Conservation (phyloP, 1,140 invertebrate species). For the Zeugodacus cucurbitae region DNA sequence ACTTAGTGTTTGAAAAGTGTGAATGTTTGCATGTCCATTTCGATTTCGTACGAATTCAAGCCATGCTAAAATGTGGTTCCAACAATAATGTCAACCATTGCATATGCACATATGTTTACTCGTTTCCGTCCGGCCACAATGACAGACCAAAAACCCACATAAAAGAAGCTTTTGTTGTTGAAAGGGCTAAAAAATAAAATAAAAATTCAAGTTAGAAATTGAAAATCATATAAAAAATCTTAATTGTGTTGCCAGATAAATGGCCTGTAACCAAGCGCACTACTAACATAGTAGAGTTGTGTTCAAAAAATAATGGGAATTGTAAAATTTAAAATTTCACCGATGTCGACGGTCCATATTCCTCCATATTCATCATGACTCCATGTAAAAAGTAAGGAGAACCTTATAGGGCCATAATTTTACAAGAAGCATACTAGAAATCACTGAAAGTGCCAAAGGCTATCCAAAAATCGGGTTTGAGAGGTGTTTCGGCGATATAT, state of each 20-base stretch:
- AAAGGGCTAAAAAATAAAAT: neutral
- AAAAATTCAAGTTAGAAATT: neutral
- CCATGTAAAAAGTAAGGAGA: too few species aligned
- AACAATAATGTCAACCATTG: neutral
- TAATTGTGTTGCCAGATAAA: neutral
- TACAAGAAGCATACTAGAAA: too few species aligned
- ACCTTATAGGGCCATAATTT: too few species aligned
- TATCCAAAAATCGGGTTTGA: too few species aligned
- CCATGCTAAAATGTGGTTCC: neutral
- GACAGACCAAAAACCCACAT: neutral
- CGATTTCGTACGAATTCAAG: neutral
- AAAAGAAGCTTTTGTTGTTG: neutral
- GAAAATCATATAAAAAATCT: neutral
- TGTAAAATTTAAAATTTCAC: too few species aligned
- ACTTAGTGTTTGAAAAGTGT: neutral
- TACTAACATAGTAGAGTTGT: too few species aligned
- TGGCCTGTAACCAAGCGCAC: neutral
- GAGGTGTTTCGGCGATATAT: too few species aligned
- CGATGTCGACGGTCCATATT: too few species aligned
- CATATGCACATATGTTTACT: neutral
- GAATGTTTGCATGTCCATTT: neutral
- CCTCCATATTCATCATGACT: too few species aligned
- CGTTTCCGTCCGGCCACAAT: neutral
- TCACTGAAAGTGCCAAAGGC: too few species aligned
- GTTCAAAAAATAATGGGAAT: too few species aligned